These are phyloP conservation scores for Lasioglossum albipes DNA, from an alignment of 1,140 invertebrate genomes.

Conservation along the genomic window DNA sequence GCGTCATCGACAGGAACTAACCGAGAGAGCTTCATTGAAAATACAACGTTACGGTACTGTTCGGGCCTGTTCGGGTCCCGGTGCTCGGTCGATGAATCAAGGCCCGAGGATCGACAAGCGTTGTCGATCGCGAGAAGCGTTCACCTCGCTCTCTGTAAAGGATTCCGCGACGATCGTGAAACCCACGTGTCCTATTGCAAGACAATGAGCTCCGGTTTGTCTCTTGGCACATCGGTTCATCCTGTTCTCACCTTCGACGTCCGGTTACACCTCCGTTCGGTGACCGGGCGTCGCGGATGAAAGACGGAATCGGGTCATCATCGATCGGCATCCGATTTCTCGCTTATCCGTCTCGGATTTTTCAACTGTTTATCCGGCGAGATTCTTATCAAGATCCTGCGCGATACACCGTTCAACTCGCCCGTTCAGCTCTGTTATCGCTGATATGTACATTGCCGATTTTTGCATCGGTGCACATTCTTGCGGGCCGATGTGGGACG, in stretches of 20 bases:
- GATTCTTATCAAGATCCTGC: too few species aligned
- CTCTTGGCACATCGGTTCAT: not conserved
- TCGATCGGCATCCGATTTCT: too few species aligned
- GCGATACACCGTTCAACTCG: too few species aligned
- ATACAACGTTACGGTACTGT: conserved; percentile 25
- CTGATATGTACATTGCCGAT: too few species aligned
- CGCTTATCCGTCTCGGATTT: too few species aligned
- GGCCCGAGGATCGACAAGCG: not conserved
- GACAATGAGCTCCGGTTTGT: not conserved
- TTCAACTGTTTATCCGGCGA: too few species aligned
- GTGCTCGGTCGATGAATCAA: conserved; percentile 37
- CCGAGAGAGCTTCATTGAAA: conserved; percentile 38
- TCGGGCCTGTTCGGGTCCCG: not conserved
- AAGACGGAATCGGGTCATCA: not conserved
- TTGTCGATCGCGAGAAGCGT: conserved; percentile 2
- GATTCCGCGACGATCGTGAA: conserved; percentile 20
- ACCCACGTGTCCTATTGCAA: not conserved
- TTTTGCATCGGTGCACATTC: too few species aligned
- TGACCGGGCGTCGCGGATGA: not conserved
- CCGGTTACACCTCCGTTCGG: not conserved
- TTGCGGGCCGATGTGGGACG: too few species aligned
- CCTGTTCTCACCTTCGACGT: not conserved
- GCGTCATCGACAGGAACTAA: conserved; percentile 48
- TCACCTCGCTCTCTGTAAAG: conserved; percentile 15
- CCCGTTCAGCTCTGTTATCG: too few species aligned